Conservation (phyloP, 2,113 vertebrate genomes). For the Bolborhynchus lineola region DNA sequence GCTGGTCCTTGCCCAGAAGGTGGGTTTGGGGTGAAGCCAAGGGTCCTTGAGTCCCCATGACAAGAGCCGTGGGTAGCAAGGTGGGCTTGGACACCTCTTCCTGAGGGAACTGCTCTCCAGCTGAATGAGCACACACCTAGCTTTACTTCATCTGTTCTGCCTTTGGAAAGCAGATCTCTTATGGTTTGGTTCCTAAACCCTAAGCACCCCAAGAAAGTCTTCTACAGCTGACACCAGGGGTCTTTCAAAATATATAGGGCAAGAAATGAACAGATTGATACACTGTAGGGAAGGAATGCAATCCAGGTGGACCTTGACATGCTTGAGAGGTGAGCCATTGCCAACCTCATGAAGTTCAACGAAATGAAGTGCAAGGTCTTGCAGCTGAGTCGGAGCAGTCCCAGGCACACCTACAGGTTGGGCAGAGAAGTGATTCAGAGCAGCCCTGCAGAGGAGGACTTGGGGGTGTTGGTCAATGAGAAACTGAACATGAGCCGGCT, state of each 20-base stretch:
- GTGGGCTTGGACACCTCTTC: not conserved
- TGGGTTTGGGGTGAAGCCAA: not conserved
- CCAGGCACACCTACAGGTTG: not conserved
- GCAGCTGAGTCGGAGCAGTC: not conserved
- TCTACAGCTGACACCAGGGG: not conserved
- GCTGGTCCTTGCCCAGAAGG: accelerated
- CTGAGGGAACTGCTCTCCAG: not conserved
- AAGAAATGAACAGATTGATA: not conserved
- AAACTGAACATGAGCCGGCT: not conserved
- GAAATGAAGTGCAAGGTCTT: not conserved
- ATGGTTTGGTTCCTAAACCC: not conserved
- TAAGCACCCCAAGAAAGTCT: not conserved
- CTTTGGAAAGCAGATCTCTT: not conserved
- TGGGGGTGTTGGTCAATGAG: not conserved
- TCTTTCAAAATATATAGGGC: not conserved
- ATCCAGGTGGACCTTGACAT: not conserved
- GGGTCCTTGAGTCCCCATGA: not conserved
- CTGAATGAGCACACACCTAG: not conserved
- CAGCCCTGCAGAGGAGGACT: not conserved
- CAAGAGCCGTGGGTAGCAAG: too few relatives aligned
- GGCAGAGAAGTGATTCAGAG: not conserved
- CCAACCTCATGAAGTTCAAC: not conserved
- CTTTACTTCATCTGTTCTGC: not conserved
- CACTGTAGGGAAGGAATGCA: not conserved
- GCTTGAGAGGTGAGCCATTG: not conserved